Base-by-base conservation (phyloP, 2,888 invertebrate genomes). In the Himalopsyche japonica region DNA sequence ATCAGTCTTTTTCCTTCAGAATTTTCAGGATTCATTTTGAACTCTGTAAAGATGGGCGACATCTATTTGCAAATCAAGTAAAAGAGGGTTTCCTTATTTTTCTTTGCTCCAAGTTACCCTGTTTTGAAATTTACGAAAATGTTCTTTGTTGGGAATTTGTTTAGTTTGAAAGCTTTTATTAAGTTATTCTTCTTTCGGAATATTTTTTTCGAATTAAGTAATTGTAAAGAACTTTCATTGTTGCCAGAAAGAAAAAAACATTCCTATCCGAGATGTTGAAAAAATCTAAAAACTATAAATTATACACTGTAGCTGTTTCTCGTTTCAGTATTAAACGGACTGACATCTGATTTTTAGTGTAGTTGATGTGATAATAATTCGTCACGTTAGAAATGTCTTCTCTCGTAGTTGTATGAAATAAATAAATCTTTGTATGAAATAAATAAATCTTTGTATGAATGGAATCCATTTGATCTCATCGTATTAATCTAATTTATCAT, bases 121-220 rank as follows among this genome's bases (percentile, higher is more conserved):
- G 70, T 70, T 70, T 70, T 70, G 70, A 70, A n/a, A 70, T 70
- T 70, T 30, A 27, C 70, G 70, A 70, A 70, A 70, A 70, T 70
- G 70, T 70, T 70, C 27, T 70, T 70, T 70, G 70, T 70, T 70
- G 70, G 70, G 70, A 70, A 70, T 70, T 70, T 70, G 70, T 30
- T 70, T 70, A 70, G 70, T 70, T 70, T 70, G 70, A 70, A 70
- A 70, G 70, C 70, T 70, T 64, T 70, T 70, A 70, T 70, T 70
- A 70, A 70, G 70, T 70, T 70, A 70, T 70, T 70, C 30, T 70
- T 70, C 70, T 70, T 70, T 27, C 70, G 27, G 70, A 70, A 70
- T 70, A 70, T 70, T 70, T 70, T 27, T 70, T 24, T 70, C 6
- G 30, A 70, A 30, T 70, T 70, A 70, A 70, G 70, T 70, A 70